Conservation (phyloP, 2,797 vertebrate genomes). For the Argyrosomus regius region DNA sequence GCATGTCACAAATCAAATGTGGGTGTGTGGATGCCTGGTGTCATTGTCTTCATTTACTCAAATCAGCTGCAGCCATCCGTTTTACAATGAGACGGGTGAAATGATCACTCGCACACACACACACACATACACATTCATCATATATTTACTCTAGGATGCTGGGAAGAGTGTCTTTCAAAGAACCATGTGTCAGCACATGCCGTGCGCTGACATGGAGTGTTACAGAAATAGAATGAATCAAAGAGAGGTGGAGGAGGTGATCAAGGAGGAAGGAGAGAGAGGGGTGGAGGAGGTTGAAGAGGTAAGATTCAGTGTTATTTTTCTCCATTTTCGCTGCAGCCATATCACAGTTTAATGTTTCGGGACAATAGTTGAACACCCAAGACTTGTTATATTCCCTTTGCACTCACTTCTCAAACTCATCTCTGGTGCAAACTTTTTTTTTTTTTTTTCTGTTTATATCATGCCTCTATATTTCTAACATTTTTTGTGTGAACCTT, state of each 20-base stretch:
- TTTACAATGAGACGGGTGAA: constrained; percentile 18
- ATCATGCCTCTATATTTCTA: background rate
- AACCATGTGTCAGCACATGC: constrained; percentile 48
- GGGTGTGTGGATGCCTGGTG: background rate
- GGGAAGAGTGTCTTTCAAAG: constrained; percentile 25
- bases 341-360: constrained; percentile 39
- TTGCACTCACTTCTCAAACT: background rate
- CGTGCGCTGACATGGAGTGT: constrained; percentile 28
- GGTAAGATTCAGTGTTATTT: constrained; percentile 23
- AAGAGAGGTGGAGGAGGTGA: constrained; percentile 24
- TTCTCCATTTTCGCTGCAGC: constrained; percentile 34
- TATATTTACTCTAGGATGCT: constrained; percentile 41
- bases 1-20: constrained; percentile 5
- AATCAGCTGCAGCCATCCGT: constrained; percentile 31
- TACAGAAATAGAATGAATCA: constrained; percentile 46
- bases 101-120: constrained; percentile 15
- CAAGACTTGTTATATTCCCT: constrained; percentile 16
- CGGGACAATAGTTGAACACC: constrained; percentile 25
- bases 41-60: constrained; percentile 13
- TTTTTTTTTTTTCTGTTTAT: background rate
- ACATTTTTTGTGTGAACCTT: constrained; percentile 20
- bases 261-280: constrained; percentile 1
- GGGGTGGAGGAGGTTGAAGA: constrained; percentile 18
- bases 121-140: constrained; percentile 1
- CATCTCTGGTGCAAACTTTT: background rate